Conservation (phyloP, 2,888 invertebrate species). For the Esperia sulphurella region DNA sequence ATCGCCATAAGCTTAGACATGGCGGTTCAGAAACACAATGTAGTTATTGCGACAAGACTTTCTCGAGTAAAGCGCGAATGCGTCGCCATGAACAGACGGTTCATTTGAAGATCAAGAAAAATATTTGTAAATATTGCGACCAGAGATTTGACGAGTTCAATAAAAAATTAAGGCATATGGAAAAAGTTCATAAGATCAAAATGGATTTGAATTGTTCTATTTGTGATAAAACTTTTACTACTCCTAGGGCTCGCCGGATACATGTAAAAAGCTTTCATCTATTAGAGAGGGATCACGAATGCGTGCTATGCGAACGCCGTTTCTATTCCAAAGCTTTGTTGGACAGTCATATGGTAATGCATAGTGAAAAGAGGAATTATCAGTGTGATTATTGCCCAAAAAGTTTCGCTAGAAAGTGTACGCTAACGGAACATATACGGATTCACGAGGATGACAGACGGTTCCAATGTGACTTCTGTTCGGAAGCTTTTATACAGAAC, state of each 20-base stretch:
- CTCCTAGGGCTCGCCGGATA: constrained; percentile 13
- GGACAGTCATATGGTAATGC: constrained; percentile 46
- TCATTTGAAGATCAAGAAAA: constrained; percentile 13
- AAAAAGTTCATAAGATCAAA: constrained; percentile 17
- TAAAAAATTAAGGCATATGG: constrained; percentile 22
- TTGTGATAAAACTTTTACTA: constrained; percentile 23
- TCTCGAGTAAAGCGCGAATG: constrained; percentile 15
- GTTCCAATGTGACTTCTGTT: constrained; percentile 27
- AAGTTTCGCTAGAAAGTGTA: constrained; percentile 20
- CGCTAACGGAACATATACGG: constrained; percentile 24
- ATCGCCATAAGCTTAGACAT: constrained; percentile 11
- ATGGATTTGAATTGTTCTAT: constrained; percentile 19
- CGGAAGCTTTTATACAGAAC: constrained; percentile 29
- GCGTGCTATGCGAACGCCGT: constrained; percentile 30
- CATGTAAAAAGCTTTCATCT: constrained; percentile 25
- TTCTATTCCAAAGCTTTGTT: constrained; percentile 46
- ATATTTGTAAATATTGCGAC: constrained; percentile 24
- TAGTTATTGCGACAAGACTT: constrained; percentile 12
- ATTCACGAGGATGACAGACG: constrained; percentile 21
- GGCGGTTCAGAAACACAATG: constrained; percentile 8
- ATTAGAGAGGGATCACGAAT: constrained; percentile 21
- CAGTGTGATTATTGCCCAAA: constrained; percentile 49
- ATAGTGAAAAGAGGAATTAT: constrained; percentile 43
- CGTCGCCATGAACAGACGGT: constrained; percentile 20
- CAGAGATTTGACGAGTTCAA: constrained; percentile 21